These are phyloP conservation scores for Piscicola geometra DNA, from an alignment of 2,888 invertebrate species.

Conservation along the genomic window DNA sequence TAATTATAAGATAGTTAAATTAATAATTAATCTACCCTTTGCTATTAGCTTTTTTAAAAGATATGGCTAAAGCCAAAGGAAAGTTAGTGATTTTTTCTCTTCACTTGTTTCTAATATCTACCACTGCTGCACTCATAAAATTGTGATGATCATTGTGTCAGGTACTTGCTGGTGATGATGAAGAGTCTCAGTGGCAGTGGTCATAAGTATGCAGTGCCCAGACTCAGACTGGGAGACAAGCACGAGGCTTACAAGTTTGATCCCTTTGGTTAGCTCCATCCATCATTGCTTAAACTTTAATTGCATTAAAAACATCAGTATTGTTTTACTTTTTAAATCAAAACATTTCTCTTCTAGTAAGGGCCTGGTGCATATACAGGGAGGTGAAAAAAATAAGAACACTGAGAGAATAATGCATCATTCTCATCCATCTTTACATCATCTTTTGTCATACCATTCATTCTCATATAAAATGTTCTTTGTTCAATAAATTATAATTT, in stretches of 20 bases:
- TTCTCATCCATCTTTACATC: too few species aligned
- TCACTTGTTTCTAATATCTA: too few species aligned
- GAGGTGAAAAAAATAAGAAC: conserved; percentile 1
- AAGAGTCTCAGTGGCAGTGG: conserved; percentile 9
- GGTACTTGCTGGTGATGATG: conserved; percentile 1
- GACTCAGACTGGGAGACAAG: background rate
- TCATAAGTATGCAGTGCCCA: background rate
- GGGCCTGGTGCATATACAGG: conserved; percentile 3
- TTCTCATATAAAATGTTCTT: too few species aligned
- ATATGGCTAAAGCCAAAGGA: conserved; percentile 13
- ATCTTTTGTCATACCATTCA: too few species aligned
- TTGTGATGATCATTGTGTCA: background rate
- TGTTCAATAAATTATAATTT: too few species aligned
- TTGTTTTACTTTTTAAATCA: background rate
- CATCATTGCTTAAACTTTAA: too few species aligned
- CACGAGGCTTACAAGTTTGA: conserved; percentile 12
- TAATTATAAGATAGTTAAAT: too few species aligned
- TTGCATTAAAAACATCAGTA: too few species aligned
- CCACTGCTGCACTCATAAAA: too few species aligned
- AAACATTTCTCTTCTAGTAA: background rate
- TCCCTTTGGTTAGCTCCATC: background rate
- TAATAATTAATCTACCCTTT: too few species aligned
- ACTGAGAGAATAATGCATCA: background rate
- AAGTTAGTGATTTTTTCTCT: background rate
- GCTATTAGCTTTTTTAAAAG: too few species aligned